Percentiles rank a stretch among this genome's conserved stretches.
phyloP scores from a whole-genome alignment of 2,797 vertebrate species.

The Coilia nasus region DNA sequence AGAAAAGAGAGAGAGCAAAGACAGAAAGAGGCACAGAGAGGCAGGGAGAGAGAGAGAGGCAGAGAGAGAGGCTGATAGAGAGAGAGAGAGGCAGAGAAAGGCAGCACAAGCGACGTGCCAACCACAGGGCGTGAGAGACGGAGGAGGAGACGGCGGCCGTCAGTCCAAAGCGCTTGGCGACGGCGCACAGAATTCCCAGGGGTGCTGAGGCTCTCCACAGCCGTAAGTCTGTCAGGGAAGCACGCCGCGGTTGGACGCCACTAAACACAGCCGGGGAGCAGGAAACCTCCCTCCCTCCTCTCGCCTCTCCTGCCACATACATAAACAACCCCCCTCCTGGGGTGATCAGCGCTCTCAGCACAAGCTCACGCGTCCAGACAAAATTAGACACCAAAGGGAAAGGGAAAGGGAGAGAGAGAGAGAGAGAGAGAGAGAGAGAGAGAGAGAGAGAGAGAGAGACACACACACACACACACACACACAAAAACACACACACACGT shows the following conservation, averaged over 20 bases:
- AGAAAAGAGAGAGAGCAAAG: no score
- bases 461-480: background rate
- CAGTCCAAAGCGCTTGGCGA: background rate
- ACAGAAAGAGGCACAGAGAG: no score
- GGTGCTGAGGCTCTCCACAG: background rate
- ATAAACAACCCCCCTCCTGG: background rate
- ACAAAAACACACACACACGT: background rate
- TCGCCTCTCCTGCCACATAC: background rate
- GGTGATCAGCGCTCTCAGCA: background rate
- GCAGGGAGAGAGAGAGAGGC: no score
- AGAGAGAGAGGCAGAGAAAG: no score
- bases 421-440: background rate
- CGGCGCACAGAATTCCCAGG: background rate
- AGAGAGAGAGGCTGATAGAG: no score
- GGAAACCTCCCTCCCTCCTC: no score
- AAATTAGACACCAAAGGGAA: background rate
- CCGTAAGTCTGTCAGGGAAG: constrained; percentile 7
- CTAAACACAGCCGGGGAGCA: background rate
- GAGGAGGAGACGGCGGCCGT: background rate
- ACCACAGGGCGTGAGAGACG: no score
- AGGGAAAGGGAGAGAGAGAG: background rate
- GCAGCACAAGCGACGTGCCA: no score
- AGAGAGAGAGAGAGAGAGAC: background rate
- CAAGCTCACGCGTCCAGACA: background rate
- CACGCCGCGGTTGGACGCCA: background rate